Conservation (phyloP, 2,797 vertebrate genomes). For the Cottoperca gobio region DNA sequence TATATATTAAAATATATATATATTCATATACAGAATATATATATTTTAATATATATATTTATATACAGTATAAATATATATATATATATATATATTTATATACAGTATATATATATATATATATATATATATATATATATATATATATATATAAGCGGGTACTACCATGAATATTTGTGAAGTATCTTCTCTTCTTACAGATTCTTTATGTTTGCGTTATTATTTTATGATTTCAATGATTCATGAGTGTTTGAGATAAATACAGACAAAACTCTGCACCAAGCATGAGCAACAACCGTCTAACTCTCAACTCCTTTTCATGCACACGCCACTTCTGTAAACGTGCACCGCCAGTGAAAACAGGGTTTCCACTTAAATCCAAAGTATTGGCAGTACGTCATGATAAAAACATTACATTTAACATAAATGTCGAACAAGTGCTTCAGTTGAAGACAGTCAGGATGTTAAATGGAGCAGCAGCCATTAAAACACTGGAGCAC, state of each 20-base stretch:
- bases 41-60: too few relatives aligned
- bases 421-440: too few relatives aligned
- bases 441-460: not conserved
- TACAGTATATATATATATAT: too few relatives aligned
- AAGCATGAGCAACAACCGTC: not conserved
- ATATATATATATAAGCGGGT: not conserved
- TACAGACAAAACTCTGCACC: too few relatives aligned
- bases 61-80: too few relatives aligned
- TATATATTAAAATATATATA: too few relatives aligned
- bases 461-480: not conserved
- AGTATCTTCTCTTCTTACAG: not conserved
- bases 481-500: too few relatives aligned
- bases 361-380: not conserved
- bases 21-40: too few relatives aligned
- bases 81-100: too few relatives aligned
- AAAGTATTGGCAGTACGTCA: not conserved
- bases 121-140: too few relatives aligned
- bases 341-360: not conserved
- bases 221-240: not conserved
- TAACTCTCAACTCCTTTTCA: not conserved
- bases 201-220: not conserved
- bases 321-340: too few relatives aligned
- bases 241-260: not conserved
- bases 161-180: not conserved
- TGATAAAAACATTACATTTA: not conserved